Evolutionary conservation across 2,888 invertebrate species (phyloP).

Genomic region (Eristalis tenax): DNA sequence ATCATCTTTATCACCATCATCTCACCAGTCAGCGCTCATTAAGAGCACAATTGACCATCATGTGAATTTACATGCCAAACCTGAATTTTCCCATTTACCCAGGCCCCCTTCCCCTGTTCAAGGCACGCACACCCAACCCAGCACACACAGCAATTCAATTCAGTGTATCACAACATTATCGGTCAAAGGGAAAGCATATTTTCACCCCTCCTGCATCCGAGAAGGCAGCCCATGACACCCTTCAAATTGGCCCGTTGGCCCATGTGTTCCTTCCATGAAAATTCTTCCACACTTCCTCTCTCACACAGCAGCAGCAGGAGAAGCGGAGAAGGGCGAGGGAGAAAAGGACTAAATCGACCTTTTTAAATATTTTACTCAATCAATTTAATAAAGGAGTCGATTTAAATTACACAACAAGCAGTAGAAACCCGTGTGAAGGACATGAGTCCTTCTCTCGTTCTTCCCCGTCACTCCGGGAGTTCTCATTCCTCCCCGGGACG

Average conservation of each 20-base stretch:
- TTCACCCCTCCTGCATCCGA: conserved; percentile 26
- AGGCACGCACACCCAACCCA: neutral
- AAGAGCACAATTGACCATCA: conserved; percentile 42
- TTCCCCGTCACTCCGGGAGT: too few species aligned
- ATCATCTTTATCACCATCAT: neutral
- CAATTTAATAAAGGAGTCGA: conserved; percentile 64
- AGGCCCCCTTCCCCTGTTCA: neutral
- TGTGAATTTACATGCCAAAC: conserved; percentile 30
- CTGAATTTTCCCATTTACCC: conserved; percentile 11
- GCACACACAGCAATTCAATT: conserved; percentile 1
- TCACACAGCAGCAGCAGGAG: neutral
- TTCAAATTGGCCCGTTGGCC: conserved; percentile 37
- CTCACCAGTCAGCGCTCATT: conserved; percentile 24
- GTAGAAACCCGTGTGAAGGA: conserved; percentile 46
- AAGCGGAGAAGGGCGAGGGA: conserved; percentile 4
- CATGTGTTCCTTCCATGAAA: conserved; percentile 16
- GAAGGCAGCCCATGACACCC: neutral
- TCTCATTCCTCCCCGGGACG: neutral
- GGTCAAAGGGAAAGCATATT: conserved; percentile 39
- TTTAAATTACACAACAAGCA: conserved; percentile 54
- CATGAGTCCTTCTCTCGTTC: conserved; percentile 29
- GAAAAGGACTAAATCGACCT: conserved; percentile 60
- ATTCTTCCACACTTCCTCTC: conserved; percentile 9
- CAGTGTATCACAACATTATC: conserved; percentile 43
- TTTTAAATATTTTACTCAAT: conserved; percentile 64